Base-by-base conservation (phyloP, 2,797 vertebrate genomes). In the Phataginus tricuspis region DNA sequence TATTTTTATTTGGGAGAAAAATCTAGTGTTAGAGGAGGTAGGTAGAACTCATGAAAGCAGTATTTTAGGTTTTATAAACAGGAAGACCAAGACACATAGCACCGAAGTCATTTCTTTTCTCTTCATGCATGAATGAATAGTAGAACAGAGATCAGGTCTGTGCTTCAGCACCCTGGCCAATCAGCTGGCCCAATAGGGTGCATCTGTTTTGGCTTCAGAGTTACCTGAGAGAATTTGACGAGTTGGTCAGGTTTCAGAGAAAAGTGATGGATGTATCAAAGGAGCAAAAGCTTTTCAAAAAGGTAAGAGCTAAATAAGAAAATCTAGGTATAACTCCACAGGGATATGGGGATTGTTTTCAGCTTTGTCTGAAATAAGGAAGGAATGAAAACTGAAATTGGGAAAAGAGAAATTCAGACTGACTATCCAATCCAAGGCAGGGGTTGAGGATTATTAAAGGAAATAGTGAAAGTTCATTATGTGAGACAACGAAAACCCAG, bases 391-490 rank as follows among this genome's bases (percentile, higher is more conserved):
- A 49, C 51, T 74, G 45, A 97, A 97, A 82, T 88, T 93, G 45
- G 71, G 37, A 94, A 90, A 95, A 69, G 42, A 86, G 84, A 94
- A 84, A 85, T 97, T 96, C 75, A 83, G 86, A 55, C 78, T 95
- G 82, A 96, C 72, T 94, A 15, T 94, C 51, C 84, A 75, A 21
- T 85, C 37, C 61, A 79, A 94, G 92, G 72, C 77, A 31, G n/a
- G 59, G 45, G 37, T 72, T 92, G 94, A 90, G 66, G 89, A 84
- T 97, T 97, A 95, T 97, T 96, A 95, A 95, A 97, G 93, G 89
- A 96, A 97, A 85, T 87, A 80, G 91, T 78, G 94, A 74, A 96
- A 97, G 95, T 97, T 96, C 89, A 90, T 96, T 97, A 55, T 69
- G 75, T 77, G 75, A 93, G 94, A 96, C 86, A 94, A 63, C 71